Evolutionary conservation across 2,797 vertebrate species (phyloP).

Genomic region (Amniataba percoides): DNA sequence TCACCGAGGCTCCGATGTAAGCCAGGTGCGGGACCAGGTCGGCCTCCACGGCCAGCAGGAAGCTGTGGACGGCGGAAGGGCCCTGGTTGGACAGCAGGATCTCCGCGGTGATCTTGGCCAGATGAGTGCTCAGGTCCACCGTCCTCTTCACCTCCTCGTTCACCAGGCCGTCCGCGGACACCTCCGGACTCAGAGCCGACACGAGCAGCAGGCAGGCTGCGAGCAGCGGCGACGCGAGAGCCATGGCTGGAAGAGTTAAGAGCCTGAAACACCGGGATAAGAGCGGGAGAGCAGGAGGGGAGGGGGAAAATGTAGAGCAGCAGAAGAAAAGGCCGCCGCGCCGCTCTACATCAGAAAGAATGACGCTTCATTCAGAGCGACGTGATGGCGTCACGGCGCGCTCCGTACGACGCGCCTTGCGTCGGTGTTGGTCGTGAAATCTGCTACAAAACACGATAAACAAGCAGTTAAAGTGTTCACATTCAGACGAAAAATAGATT

Average conservation of each 20-base stretch:
- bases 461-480: rapidly evolving
- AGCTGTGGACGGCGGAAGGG: conserved; percentile 82
- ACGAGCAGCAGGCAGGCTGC: conserved; percentile 71
- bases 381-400: conserved; percentile 65
- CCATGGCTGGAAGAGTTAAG: conserved; percentile 76
- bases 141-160: conserved; percentile 95
- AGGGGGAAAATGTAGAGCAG: conserved; percentile 61
- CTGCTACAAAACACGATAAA: not conserved
- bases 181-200: conserved; percentile 50
- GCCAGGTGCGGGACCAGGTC: conserved; percentile 90
- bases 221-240: conserved; percentile 41
- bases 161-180: conserved; percentile 82
- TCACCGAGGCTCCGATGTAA: conserved; percentile 93
- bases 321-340: conserved; percentile 76
- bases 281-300: not conserved
- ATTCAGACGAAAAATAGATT: rapidly evolving
- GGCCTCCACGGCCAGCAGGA: conserved; percentile 90
- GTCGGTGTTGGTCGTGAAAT: not conserved
- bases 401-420: not conserved
- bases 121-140: conserved; percentile 93
- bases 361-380: conserved; percentile 85
- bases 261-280: conserved; percentile 1
- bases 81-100: conserved; percentile 89
- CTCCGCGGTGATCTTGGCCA: conserved; percentile 94
- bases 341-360: conserved; percentile 79